Conservation (phyloP, 1,140 invertebrate species). For the Dendroctonus ponderosae region DNA sequence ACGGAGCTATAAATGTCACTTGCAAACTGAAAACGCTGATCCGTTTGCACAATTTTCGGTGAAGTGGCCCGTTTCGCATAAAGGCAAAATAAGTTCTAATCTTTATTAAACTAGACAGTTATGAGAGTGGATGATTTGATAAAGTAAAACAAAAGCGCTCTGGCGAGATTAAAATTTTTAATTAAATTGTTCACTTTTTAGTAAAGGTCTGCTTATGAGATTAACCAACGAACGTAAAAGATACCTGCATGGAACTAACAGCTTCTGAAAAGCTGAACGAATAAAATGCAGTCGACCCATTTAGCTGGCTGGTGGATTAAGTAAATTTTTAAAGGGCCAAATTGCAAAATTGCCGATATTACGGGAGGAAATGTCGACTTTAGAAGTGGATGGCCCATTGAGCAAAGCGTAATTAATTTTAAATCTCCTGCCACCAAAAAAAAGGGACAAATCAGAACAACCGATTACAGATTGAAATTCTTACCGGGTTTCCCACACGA, state of each 20-base stretch:
- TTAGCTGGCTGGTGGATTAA: slow-evolving; percentile 3
- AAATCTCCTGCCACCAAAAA: no score
- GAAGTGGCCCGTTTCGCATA: no score
- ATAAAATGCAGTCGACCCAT: slow-evolving; percentile 6
- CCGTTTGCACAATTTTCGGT: no score
- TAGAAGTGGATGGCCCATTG: no score
- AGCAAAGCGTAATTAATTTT: no score
- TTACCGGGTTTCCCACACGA: background rate
- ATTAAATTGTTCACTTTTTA: slow-evolving; percentile 19
- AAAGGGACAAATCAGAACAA: no score
- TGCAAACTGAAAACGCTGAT: no score
- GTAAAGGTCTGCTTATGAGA: slow-evolving; percentile 10
- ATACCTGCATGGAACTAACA: slow-evolving; percentile 4
- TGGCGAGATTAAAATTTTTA: slow-evolving; percentile 16
- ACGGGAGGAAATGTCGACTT: no score
- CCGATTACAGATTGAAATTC: no score
- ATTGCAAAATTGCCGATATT: no score
- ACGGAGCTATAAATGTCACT: no score
- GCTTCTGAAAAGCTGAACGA: slow-evolving; percentile 13
- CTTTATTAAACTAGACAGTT: slow-evolving; percentile 18
- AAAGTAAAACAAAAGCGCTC: slow-evolving; percentile 15
- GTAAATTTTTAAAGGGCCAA: background rate
- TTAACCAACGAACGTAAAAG: slow-evolving; percentile 11
- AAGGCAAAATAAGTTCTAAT: background rate
- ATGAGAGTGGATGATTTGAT: slow-evolving; percentile 15